Evolutionary conservation across 2,888 invertebrate genomes (phyloP).

Genomic region (Dynastes maya): DNA sequence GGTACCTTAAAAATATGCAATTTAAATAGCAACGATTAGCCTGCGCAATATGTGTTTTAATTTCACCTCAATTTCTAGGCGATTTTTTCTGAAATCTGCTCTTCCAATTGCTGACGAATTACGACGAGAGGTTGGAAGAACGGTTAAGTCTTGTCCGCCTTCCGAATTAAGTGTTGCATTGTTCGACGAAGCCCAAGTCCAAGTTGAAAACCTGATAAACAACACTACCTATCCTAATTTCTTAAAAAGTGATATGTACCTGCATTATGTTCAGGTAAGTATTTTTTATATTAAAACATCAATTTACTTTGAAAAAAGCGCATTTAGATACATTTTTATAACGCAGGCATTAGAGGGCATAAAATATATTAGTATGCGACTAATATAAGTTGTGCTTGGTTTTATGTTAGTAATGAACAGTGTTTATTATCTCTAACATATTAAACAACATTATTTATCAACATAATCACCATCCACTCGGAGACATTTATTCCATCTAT

Average conservation of each 20-base stretch:
- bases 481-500: too few relatives aligned
- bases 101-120: slow-evolving; percentile 88
- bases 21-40: too few relatives aligned
- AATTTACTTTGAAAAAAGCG: too few relatives aligned
- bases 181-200: slow-evolving; percentile 81
- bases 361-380: too few relatives aligned
- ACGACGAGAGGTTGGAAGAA: slow-evolving; percentile 83
- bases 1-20: too few relatives aligned
- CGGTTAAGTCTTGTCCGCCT: slow-evolving; percentile 80
- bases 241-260: slow-evolving; percentile 92
- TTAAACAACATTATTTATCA: too few relatives aligned
- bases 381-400: too few relatives aligned
- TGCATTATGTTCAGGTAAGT: slow-evolving; percentile 85
- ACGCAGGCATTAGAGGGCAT: too few relatives aligned
- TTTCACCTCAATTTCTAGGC: slow-evolving; percentile 61
- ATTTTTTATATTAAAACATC: slow-evolving; percentile 54
- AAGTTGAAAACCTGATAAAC: slow-evolving; percentile 87
- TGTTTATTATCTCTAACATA: too few relatives aligned
- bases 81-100: slow-evolving; percentile 84
- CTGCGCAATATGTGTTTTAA: too few relatives aligned
- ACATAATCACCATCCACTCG: too few relatives aligned
- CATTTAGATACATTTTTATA: neutral
- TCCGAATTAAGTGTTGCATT: slow-evolving; percentile 77
- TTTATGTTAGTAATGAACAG: too few relatives aligned
- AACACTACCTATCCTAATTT: slow-evolving; percentile 94